Evolutionary conservation across 2,113 vertebrate genomes (phyloP).

Genomic region (Protomyctophum bolini): DNA sequence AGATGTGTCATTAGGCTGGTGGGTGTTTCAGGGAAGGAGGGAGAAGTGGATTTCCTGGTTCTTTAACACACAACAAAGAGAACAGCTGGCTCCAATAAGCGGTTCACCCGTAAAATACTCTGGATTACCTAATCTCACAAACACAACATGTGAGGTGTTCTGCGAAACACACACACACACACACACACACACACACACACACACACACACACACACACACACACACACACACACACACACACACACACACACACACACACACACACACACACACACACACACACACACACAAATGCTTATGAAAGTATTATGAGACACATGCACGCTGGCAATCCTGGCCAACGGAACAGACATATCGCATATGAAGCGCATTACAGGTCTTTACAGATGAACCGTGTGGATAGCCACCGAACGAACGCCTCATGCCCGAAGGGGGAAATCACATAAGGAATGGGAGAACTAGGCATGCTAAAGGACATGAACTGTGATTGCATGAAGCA

Average conservation of each 20-base stretch:
- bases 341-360: slow-evolving; percentile 38
- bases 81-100: slow-evolving; percentile 72
- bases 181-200: not conserved
- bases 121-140: slow-evolving; percentile 58
- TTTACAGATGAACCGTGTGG: slow-evolving; percentile 49
- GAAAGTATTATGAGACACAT: not conserved
- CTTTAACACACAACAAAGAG: slow-evolving; percentile 47
- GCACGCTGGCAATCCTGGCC: not conserved
- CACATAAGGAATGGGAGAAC: slow-evolving; percentile 32
- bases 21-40: slow-evolving; percentile 6
- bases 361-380: slow-evolving; percentile 58
- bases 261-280: slow-evolving; percentile 15
- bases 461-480: slow-evolving; percentile 23
- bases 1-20: slow-evolving; percentile 25
- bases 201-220: slow-evolving; percentile 20
- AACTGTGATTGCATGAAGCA: slow-evolving; percentile 16
- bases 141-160: slow-evolving; percentile 50
- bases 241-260: slow-evolving; percentile 35
- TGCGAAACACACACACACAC: slow-evolving; percentile 44
- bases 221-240: not conserved
- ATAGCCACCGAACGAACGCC: slow-evolving; percentile 45
- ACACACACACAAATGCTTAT: not conserved
- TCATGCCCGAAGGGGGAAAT: not conserved
- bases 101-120: slow-evolving; percentile 59
- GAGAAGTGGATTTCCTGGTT: slow-evolving; percentile 41